phyloP scores from a whole-genome alignment of 2,113 vertebrate genomes.

The Leptobrachium ailaonicum region DNA sequence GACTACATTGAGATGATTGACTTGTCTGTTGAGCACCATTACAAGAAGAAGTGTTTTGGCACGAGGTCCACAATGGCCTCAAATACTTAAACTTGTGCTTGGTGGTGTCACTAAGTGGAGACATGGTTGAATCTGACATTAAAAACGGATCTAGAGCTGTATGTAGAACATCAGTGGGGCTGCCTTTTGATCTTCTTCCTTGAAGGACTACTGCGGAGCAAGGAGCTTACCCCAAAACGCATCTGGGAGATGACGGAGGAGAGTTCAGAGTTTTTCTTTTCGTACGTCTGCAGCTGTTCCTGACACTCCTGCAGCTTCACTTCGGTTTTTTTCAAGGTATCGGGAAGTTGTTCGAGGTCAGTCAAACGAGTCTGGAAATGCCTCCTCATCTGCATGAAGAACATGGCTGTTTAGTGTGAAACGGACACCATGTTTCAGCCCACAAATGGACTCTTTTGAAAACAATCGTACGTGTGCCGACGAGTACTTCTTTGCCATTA shows the following conservation, averaged over 20 bases:
- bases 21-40: no score
- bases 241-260: conserved; percentile 76
- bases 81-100: no score
- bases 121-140: no score
- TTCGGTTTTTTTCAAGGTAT: conserved; percentile 76
- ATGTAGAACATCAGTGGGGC: not conserved
- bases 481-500: no score
- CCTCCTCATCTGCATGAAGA: conserved; percentile 61
- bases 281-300: conserved; percentile 72
- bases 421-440: no score
- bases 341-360: conserved; percentile 83
- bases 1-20: no score
- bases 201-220: conserved; percentile 42
- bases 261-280: conserved; percentile 80
- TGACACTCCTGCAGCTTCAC: conserved; percentile 80
- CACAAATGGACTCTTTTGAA: no score
- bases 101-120: no score
- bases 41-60: no score
- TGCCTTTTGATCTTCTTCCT: not conserved
- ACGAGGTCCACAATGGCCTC: no score
- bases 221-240: conserved; percentile 81
- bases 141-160: no score
- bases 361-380: conserved; percentile 75
- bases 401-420: not conserved
- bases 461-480: no score